Evolutionary conservation across 2,113 vertebrate genomes (phyloP).

Genomic region (Mormyrus lacerda): DNA sequence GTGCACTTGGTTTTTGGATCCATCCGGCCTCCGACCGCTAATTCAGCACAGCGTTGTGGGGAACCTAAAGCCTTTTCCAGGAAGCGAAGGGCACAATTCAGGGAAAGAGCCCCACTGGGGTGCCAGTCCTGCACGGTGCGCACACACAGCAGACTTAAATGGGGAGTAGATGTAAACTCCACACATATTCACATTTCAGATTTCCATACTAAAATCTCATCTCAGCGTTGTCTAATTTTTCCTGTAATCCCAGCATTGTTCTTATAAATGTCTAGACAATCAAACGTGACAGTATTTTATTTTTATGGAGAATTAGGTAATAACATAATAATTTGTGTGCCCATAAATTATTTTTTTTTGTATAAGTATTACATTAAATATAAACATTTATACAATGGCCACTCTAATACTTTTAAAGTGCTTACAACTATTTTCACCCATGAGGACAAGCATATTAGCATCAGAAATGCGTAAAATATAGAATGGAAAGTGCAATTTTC

Average conservation of each 20-base stretch:
- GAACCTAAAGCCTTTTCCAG: neutral
- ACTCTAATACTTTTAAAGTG: neutral
- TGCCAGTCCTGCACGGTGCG: neutral
- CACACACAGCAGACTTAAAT: neutral
- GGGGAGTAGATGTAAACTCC: neutral
- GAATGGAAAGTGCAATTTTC: neutral
- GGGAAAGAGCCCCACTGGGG: neutral
- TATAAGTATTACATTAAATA: neutral
- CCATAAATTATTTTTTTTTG: neutral
- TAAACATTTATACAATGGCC: neutral
- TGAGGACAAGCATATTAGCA: neutral
- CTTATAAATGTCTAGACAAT: neutral
- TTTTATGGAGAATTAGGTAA: neutral
- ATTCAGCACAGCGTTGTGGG: neutral
- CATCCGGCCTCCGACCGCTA: neutral
- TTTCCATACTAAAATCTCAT: neutral
- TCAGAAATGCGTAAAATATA: neutral
- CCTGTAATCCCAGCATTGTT: neutral
- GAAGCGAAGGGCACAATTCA: neutral
- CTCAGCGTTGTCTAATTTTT: neutral
- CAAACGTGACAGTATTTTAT: neutral
- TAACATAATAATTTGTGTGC: neutral
- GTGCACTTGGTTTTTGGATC: neutral
- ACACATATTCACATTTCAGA: neutral
- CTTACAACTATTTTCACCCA: neutral